Percentiles rank a stretch among this genome's conserved stretches.
phyloP scores from a whole-genome alignment of 2,113 vertebrate species.

The Recurvirostra avosetta region DNA sequence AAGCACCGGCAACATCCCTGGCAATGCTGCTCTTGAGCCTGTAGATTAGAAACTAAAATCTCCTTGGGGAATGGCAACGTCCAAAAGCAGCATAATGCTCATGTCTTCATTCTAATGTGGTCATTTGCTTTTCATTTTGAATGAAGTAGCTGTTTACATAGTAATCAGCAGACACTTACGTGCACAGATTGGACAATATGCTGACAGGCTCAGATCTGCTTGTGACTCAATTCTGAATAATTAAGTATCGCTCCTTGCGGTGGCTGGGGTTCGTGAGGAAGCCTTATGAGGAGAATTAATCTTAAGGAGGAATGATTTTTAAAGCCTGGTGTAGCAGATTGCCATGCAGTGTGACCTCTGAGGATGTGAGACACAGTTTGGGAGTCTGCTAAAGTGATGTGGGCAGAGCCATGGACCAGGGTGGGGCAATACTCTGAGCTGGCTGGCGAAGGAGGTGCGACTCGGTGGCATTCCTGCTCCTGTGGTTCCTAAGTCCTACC shows the following conservation, averaged over 20 bases:
- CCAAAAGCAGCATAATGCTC: neutral
- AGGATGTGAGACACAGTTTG: rapidly evolving
- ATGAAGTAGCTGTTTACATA: neutral
- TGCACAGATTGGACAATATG: neutral
- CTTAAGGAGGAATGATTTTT: neutral
- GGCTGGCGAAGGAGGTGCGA: neutral
- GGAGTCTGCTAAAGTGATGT: rapidly evolving
- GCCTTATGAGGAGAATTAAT: neutral
- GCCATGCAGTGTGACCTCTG: neutral
- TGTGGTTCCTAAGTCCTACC: neutral
- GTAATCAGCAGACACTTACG: neutral
- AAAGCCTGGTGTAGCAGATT: neutral
- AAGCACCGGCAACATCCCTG: neutral
- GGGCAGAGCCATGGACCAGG: neutral
- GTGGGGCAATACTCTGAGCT: neutral
- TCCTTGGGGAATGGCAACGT: neutral
- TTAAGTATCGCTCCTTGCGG: neutral
- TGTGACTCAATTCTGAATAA: neutral
- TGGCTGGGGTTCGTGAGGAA: neutral
- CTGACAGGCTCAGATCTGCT: neutral
- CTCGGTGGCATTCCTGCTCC: neutral
- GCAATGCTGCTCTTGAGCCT: neutral
- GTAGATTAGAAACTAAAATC: neutral
- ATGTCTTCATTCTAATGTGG: neutral
- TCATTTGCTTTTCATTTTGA: neutral